These are phyloP conservation scores for Sciaenops ocellatus DNA, from an alignment of 2,797 vertebrate genomes.

Conservation along the genomic window DNA sequence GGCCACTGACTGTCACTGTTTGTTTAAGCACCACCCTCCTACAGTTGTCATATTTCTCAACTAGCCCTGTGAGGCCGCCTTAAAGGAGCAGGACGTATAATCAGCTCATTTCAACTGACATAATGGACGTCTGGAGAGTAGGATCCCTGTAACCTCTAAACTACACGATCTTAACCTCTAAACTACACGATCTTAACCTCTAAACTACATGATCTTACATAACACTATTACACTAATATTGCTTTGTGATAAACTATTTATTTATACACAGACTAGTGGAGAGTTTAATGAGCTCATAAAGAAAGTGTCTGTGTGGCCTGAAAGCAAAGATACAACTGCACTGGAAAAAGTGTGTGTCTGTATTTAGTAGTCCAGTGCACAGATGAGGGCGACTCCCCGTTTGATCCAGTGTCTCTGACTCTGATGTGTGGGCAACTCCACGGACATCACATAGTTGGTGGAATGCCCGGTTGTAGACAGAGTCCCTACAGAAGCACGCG, in stretches of 20 bases:
- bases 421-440: conserved; percentile 88
- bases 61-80: conserved; percentile 54
- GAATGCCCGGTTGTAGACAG: conserved; percentile 93
- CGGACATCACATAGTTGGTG: conserved; percentile 91
- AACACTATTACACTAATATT: not conserved
- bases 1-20: conserved; percentile 61
- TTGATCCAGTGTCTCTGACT: conserved; percentile 93
- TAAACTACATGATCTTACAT: not conserved
- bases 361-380: conserved; percentile 91
- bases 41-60: conserved; percentile 62
- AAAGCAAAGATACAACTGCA: not conserved
- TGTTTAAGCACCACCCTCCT: conserved; percentile 72
- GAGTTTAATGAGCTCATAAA: not conserved
- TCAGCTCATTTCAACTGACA: not conserved
- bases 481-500: conserved; percentile 84
- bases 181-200: not conserved
- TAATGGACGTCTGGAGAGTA: not conserved
- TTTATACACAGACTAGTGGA: not conserved
- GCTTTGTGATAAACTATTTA: conserved; percentile 9
- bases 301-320: not conserved
- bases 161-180: not conserved
- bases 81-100: conserved; percentile 78
- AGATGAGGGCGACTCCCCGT: conserved; percentile 91
- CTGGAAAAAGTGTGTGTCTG: not conserved
- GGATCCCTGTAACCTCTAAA: not conserved